Conservation (phyloP, 2,888 invertebrate genomes). For the Pollenia labialis region DNA sequence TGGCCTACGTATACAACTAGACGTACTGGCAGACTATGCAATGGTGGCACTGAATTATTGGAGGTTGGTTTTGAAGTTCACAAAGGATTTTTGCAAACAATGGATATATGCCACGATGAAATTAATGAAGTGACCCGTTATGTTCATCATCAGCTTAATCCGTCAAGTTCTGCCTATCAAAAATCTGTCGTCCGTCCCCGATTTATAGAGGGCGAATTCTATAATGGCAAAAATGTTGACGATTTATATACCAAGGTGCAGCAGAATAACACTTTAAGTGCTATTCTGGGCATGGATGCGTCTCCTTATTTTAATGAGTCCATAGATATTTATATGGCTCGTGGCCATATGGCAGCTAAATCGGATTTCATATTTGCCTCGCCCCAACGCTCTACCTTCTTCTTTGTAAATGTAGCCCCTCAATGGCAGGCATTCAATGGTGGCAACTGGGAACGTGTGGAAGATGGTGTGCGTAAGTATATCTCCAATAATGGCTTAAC, state of each 20-base stretch:
- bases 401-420: conserved; percentile 85
- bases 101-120: conserved; percentile 83
- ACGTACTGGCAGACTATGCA: conserved; percentile 78
- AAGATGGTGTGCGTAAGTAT: conserved; percentile 84
- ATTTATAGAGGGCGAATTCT: conserved; percentile 82
- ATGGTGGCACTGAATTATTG: conserved; percentile 79
- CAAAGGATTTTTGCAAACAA: conserved; percentile 80
- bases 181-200: conserved; percentile 81
- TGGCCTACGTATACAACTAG: conserved; percentile 79
- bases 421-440: conserved; percentile 87
- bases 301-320: conserved; percentile 77
- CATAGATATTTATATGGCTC: conserved; percentile 80
- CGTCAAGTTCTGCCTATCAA: conserved; percentile 84
- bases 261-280: conserved; percentile 79
- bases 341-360: conserved; percentile 85
- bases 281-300: conserved; percentile 76
- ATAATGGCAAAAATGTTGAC: conserved; percentile 79
- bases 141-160: conserved; percentile 80
- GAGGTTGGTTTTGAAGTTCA: conserved; percentile 82
- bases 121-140: conserved; percentile 78
- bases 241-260: conserved; percentile 80
- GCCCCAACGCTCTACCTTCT: conserved; percentile 85
- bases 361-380: conserved; percentile 85
- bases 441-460: conserved; percentile 86
- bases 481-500: conserved; percentile 80